Evolutionary conservation across 2,797 vertebrate genomes (phyloP).

Genomic region (Crypturellus tataupa): DNA sequence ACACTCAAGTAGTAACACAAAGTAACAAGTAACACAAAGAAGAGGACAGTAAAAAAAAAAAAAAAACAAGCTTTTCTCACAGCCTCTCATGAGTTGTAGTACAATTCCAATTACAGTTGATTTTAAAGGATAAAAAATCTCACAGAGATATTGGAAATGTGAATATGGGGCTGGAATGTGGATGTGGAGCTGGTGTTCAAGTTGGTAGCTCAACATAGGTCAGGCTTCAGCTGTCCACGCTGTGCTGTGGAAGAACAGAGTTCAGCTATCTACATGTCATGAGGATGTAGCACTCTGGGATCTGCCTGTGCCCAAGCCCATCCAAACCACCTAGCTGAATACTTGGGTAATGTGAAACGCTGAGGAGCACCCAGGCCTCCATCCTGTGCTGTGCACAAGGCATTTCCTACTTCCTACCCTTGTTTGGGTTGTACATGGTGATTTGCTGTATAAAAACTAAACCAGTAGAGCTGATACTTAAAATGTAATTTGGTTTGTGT

Average conservation of each 20-base stretch:
- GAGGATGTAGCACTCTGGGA: fast-evolving
- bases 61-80: background rate
- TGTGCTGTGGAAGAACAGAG: background rate
- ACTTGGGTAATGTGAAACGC: background rate
- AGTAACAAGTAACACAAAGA: background rate
- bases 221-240: fast-evolving
- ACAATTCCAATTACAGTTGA: background rate
- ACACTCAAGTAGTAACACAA: too few relatives aligned
- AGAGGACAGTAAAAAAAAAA: background rate
- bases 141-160: background rate
- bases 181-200: background rate
- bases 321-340: background rate
- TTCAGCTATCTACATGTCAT: fast-evolving
- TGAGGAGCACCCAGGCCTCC: background rate
- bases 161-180: background rate
- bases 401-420: background rate
- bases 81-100: background rate
- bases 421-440: background rate
- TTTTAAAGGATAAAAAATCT: background rate
- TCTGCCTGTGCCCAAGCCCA: background rate
- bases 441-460: background rate
- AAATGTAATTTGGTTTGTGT: background rate
- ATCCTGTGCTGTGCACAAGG: too few relatives aligned
- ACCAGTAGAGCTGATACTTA: background rate
- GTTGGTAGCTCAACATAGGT: background rate